These are phyloP conservation scores for Patella vulgata DNA, from an alignment of 1,140 invertebrate genomes.

Conservation along the genomic window DNA sequence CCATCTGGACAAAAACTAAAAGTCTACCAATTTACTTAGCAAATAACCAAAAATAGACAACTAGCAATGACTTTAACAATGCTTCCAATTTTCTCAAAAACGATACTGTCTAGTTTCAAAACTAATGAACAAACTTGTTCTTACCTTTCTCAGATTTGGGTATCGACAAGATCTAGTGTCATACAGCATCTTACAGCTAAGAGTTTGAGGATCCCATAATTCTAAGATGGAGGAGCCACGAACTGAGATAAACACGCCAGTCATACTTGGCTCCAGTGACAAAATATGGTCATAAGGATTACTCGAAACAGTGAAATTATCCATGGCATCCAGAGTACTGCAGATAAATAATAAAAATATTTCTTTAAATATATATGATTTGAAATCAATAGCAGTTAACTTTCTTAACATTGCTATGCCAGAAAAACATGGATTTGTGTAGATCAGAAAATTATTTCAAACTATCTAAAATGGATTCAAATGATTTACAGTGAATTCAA, in stretches of 20 bases:
- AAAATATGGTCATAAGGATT: conserved; percentile 66
- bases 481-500: no score
- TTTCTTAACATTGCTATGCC: neutral
- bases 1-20: no score
- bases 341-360: conserved; percentile 27
- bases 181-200: conserved; percentile 69
- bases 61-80: no score
- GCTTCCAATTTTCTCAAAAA: no score
- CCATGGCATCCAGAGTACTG: conserved; percentile 68
- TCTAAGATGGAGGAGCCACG: conserved; percentile 70
- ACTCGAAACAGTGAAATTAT: conserved; percentile 67
- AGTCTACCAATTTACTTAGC: no score
- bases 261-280: conserved; percentile 52
- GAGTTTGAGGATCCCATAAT: conserved; percentile 67
- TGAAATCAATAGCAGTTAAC: neutral
- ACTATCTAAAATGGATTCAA: no score
- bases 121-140: no score
- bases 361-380: neutral
- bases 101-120: no score
- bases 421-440: no score
- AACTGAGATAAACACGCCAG: conserved; percentile 69
- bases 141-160: conserved; percentile 65
- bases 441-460: no score
- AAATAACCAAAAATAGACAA: no score
- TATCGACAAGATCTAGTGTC: conserved; percentile 68